These are phyloP conservation scores for Poecilia velifera DNA, from an alignment of 2,797 vertebrate genomes.

Conservation along the genomic window DNA sequence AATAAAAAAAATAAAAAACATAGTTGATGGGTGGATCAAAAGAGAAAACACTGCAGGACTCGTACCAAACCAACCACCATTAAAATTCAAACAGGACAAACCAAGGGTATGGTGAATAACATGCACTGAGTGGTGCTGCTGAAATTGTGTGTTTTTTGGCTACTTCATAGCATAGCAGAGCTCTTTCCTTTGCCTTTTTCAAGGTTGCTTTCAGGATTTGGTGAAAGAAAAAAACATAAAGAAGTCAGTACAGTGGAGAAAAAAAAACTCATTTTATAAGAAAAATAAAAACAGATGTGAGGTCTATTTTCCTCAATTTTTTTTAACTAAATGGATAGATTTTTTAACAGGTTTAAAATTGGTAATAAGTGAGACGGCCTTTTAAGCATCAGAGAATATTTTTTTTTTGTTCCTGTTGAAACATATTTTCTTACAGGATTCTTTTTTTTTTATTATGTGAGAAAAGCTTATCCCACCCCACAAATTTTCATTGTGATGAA, in stretches of 20 bases:
- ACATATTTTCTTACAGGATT: background rate
- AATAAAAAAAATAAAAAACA: background rate
- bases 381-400: background rate
- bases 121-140: slow-evolving; percentile 13
- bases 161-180: background rate
- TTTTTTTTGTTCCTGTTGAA: background rate
- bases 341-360: background rate
- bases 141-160: background rate
- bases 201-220: slow-evolving; percentile 3
- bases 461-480: background rate
- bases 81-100: slow-evolving; percentile 53
- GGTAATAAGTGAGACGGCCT: background rate
- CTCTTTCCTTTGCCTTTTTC: background rate
- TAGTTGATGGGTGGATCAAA: slow-evolving; percentile 41
- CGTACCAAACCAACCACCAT: slow-evolving; percentile 14
- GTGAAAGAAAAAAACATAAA: background rate
- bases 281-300: background rate
- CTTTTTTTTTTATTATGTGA: background rate
- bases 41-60: slow-evolving; percentile 29
- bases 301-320: background rate
- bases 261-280: background rate
- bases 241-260: background rate
- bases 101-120: slow-evolving; percentile 32
- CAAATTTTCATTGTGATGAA: background rate
- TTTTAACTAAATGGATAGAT: background rate